A percentile compares a stretch with the other conserved stretches of the same genome.
These are phyloP conservation scores for Brachionus manjavacas DNA, from an alignment of 1,140 invertebrate species.

Conservation along the genomic window DNA sequence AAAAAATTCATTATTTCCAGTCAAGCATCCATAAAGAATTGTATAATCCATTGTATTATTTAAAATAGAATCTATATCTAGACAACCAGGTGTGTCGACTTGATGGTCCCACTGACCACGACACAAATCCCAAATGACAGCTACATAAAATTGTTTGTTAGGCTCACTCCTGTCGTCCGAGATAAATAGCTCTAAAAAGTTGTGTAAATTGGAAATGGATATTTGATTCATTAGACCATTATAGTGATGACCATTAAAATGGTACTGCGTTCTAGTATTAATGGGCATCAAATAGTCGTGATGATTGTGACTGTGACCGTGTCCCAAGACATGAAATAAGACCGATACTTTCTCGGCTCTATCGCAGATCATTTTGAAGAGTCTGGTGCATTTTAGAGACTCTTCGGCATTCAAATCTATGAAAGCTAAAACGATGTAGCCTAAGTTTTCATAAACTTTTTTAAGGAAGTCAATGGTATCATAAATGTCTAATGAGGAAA, in stretches of 20 bases:
- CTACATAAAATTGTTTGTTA: conserved; percentile 23
- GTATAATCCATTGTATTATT: conserved; percentile 40
- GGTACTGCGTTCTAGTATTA: background rate
- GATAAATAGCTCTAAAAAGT: conserved; percentile 28
- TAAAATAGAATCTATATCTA: background rate
- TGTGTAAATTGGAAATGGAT: conserved; percentile 24
- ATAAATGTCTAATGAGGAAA: background rate
- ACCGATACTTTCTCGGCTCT: background rate
- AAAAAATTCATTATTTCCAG: conserved; percentile 21
- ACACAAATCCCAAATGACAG: conserved; percentile 36
- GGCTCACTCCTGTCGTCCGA: background rate
- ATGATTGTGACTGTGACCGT: conserved; percentile 7
- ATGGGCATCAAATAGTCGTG: conserved; percentile 30
- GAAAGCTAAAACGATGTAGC: conserved; percentile 1
- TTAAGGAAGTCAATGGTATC: background rate
- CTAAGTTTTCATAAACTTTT: background rate
- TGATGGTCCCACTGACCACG: background rate
- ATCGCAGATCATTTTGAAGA: conserved; percentile 29
- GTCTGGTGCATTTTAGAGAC: background rate
- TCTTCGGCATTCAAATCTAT: conserved; percentile 28
- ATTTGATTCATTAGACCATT: background rate
- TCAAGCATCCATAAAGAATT: background rate
- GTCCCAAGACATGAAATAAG: conserved; percentile 17
- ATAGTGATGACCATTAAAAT: conserved; percentile 3
- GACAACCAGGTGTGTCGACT: background rate